Conservation (phyloP, 2,113 vertebrate species). For the Australoheros scitulus region DNA sequence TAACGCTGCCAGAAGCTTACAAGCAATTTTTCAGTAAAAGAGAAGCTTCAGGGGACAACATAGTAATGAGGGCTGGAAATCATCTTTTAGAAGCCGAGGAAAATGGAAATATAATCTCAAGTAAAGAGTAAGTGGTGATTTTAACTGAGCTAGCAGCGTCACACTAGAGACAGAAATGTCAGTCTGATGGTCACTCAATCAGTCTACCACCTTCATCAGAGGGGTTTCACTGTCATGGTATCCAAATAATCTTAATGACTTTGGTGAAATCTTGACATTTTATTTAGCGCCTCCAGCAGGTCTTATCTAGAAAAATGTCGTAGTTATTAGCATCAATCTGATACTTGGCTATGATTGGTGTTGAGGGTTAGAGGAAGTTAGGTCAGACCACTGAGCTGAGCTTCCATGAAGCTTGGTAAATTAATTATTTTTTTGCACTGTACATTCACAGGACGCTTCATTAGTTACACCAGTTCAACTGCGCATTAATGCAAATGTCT, state of each 20-base stretch:
- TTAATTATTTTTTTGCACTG: neutral
- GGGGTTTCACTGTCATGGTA: neutral
- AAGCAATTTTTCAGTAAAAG: slow-evolving; percentile 58
- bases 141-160: neutral
- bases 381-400: too few species aligned
- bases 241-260: neutral
- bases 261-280: neutral
- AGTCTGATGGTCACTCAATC: neutral
- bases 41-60: slow-evolving; percentile 50
- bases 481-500: neutral
- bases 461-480: neutral
- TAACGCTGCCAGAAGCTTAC: slow-evolving; percentile 47
- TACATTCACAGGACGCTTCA: neutral
- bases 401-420: neutral
- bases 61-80: slow-evolving; percentile 64
- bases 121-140: slow-evolving; percentile 44
- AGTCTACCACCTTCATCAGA: slow-evolving; percentile 7
- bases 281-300: neutral
- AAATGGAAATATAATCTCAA: slow-evolving; percentile 61
- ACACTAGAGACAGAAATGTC: neutral
- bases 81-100: slow-evolving; percentile 40
- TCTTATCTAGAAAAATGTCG: neutral
- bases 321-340: neutral
- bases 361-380: neutral
- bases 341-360: neutral